Evolutionary conservation across 2,888 invertebrate genomes (phyloP), one percentile per base, ranked within the genome.

Genomic region (Dasysyrphus tricinctus): DNA sequence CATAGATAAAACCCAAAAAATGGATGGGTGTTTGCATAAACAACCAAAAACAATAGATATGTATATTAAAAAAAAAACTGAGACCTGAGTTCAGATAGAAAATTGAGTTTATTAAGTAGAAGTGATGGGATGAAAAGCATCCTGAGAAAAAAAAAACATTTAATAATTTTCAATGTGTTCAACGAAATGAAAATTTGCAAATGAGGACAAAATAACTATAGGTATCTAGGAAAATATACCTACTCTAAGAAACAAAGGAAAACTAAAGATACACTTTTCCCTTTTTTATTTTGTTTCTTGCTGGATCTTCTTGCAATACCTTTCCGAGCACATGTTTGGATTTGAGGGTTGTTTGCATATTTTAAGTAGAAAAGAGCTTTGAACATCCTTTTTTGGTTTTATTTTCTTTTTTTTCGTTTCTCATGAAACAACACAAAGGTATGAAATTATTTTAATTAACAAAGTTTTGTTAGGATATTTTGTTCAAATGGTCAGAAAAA

Each of bases 371-470:
- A 37, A 37, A 19, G 24, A 34, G 34, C 49, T 67, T 37, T 67
- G 49, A 49, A 19, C 19, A 67, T 67, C 67, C 67, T 49, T 67
- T 49, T 49, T 49, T 47, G 16, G n/a, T n/a, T 3, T 24, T 24
- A 24, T 24, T 24, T 24, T 24, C 3, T 24, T 24, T 24, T 24
- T 24, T 9, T 61, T 42, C n/a, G 9, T 24, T 44, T n/a, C 9
- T 6, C 7, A 57, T 37, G 34, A 57, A 49, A 49, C 16, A 67
- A 19, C 16, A 67, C 34, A 49, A 67, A 49, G 49, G 67, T 34
- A 32, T 32, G 24, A 2, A 67, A 67, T 49, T 67, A 49, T 49
- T 67, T 67, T 67, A 67, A 67, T 67, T 67, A 67, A 67, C 47
- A 49, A 67, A 67, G 67, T 67, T 67, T 67, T 65, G 44, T 32